Conservation (phyloP, 2,888 invertebrate species). For the Cylloceria caligata region DNA sequence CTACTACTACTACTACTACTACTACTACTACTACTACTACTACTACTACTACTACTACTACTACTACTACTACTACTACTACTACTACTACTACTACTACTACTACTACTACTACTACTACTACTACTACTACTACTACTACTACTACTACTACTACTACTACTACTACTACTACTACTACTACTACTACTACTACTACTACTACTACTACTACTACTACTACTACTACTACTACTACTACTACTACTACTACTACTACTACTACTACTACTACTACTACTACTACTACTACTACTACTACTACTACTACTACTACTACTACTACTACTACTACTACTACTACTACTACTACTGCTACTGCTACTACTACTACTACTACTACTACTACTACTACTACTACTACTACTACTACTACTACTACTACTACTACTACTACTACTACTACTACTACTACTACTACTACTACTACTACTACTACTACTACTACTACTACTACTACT, state of each 20-base stretch:
- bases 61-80: not conserved
- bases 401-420: not conserved
- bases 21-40: not conserved
- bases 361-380: not conserved
- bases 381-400: not conserved
- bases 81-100: slow-evolving; percentile 4
- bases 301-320: not conserved
- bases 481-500: not conserved
- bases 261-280: not conserved
- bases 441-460: not conserved
- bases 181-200: not conserved
- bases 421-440: slow-evolving; percentile 1
- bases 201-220: slow-evolving; percentile 1
- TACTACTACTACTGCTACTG: not conserved
- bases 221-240: not conserved
- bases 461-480: not conserved
- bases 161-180: slow-evolving; percentile 1
- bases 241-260: not conserved
- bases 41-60: slow-evolving; percentile 2
- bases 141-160: not conserved
- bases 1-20: not conserved
- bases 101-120: not conserved
- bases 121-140: slow-evolving; percentile 4
- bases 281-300: not conserved
- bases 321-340: not conserved